Base-by-base conservation (phyloP, 1,140 invertebrate genomes). In the honey bee (Apis mellifera) region DNA sequence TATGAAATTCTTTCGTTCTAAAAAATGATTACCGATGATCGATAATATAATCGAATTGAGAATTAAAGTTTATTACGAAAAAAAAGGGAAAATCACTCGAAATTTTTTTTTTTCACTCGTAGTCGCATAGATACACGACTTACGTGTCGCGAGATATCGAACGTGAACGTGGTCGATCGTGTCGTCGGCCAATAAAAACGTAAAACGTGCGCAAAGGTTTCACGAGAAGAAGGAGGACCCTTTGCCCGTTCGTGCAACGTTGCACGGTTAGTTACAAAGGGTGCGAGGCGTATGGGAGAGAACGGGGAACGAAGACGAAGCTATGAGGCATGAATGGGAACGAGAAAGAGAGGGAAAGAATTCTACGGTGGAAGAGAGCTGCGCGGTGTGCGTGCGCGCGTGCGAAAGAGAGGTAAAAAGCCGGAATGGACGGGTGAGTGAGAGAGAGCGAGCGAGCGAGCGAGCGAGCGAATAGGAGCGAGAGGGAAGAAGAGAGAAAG, bases 281-380 rank as follows among this genome's bases (percentile, higher is more conserved):
- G 21, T 12, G 19, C 12, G 13, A 3, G 23, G 0, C n/a, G 54
- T n/a, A 15, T 26, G 26, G 32, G 21, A 7, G 21, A 7, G 19
- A 8, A 50, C 57, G 48, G 26, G 9, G 19, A 9, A 17, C 23
- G 62, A 17, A 50, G 65, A 78, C 9, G 57, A 48, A 26, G 55
- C 17, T 13, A 23, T 9, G n/a, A 69, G 54, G 23, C 17, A 23
- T 23, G 12, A 60, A 19, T 5, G 42, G 66, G 54, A 57, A 15
- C 21, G 72, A 12, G 32, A 64, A 21, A 23, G 54, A 60, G 78
- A 17, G 66, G 57, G 32, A 77, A 59, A 54, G 69, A 76, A 78
- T 78, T 69, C 11, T 69, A 72, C 55, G 50, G 55, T 42, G 64
- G 42, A 11, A 59, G 65, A 59, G 65, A 73, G 64, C 19, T 50